These are phyloP conservation scores for Pterocles gutturalis DNA, from an alignment of 2,113 vertebrate genomes.

Conservation along the genomic window DNA sequence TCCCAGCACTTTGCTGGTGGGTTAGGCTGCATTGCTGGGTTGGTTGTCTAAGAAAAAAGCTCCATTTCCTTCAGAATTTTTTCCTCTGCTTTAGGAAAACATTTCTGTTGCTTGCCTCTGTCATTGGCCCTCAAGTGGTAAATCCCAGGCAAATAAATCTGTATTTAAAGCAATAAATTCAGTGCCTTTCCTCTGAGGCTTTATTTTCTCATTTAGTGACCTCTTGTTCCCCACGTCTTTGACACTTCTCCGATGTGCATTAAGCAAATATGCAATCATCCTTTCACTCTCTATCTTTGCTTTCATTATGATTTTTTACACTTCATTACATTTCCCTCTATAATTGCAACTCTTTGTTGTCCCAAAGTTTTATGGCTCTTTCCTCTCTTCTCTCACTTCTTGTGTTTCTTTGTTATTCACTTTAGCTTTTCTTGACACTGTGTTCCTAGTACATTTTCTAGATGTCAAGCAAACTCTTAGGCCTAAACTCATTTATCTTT, in stretches of 20 bases:
- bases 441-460: slow-evolving; percentile 62
- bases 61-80: not conserved
- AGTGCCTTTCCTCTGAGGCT: slow-evolving; percentile 32
- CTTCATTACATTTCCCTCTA: slow-evolving; percentile 63
- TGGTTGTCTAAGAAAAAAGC: not conserved
- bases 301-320: slow-evolving; percentile 74
- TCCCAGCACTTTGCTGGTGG: not conserved
- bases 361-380: slow-evolving; percentile 68
- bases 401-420: slow-evolving; percentile 61
- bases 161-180: slow-evolving; percentile 35
- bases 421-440: slow-evolving; percentile 63
- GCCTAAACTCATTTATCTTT: slow-evolving; percentile 69
- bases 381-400: slow-evolving; percentile 62
- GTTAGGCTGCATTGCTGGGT: not conserved
- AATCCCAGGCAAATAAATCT: slow-evolving; percentile 33
- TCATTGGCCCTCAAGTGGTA: not conserved
- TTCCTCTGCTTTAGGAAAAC: not conserved
- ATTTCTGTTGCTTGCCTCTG: not conserved
- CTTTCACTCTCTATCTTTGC: slow-evolving; percentile 50
- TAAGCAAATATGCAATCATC: slow-evolving; percentile 66
- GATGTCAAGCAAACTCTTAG: slow-evolving; percentile 69
- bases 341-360: slow-evolving; percentile 43
- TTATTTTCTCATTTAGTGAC: slow-evolving; percentile 69
- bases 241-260: slow-evolving; percentile 55
- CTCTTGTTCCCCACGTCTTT: slow-evolving; percentile 63